A percentile compares a stretch with the other conserved stretches of the same genome.
These are phyloP conservation scores for Cryptomyrus ogoouensis DNA, from an alignment of 2,113 vertebrate species.

Conservation along the genomic window DNA sequence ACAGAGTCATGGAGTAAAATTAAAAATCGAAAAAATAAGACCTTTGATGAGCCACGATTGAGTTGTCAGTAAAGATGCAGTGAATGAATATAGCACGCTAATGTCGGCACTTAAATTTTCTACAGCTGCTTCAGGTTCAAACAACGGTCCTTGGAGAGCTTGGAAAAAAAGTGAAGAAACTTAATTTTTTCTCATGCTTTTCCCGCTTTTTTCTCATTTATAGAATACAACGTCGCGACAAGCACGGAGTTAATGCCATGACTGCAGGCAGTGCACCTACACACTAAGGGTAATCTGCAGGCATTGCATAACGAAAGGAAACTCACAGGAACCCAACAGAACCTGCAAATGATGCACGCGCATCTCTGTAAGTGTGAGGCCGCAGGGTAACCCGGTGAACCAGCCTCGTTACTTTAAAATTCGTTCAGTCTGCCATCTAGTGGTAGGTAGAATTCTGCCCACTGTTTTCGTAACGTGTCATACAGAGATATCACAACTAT, in stretches of 20 bases:
- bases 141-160: background rate
- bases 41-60: background rate
- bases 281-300: background rate
- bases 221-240: background rate
- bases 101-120: background rate
- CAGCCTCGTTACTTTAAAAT: background rate
- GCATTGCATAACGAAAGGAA: background rate
- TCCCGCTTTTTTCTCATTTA: background rate
- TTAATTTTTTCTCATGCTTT: background rate
- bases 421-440: background rate
- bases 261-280: background rate
- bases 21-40: background rate
- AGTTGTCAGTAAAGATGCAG: background rate
- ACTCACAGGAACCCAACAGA: background rate
- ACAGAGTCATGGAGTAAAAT: background rate
- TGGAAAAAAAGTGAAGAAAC: background rate
- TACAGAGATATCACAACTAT: background rate
- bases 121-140: background rate
- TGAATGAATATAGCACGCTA: background rate
- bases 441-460: background rate
- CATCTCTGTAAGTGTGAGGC: background rate
- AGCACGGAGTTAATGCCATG: background rate
- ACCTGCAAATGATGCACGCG: background rate
- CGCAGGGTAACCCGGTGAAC: background rate
- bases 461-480: background rate